These are phyloP conservation scores for Maniola hyperantus DNA, from an alignment of 2,888 invertebrate species.

Conservation along the genomic window DNA sequence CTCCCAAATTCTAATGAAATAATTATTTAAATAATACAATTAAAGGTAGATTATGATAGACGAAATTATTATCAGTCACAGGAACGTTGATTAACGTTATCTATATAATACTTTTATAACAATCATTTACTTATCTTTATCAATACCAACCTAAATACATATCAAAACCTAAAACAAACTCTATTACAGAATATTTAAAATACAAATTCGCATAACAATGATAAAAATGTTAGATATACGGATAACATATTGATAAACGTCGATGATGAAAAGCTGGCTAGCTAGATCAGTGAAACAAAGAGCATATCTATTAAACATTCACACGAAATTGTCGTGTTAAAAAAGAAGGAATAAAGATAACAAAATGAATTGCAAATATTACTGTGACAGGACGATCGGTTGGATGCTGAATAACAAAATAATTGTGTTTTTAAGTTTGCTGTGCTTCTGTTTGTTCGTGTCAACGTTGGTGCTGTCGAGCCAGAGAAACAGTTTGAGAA, in stretches of 20 bases:
- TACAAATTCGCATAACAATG: not conserved
- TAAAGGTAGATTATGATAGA: not conserved
- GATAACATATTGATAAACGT: conserved; percentile 15
- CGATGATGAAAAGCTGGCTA: not conserved
- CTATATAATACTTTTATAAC: not conserved
- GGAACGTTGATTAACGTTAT: conserved; percentile 4
- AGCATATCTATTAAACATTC: not conserved
- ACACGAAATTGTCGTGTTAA: not conserved
- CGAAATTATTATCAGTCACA: not conserved
- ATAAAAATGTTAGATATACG: not conserved
- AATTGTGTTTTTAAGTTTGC: conserved; percentile 62
- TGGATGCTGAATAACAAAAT: conserved; percentile 72
- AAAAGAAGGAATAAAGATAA: not conserved
- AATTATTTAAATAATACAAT: too few relatives aligned
- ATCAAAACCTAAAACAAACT: not conserved
- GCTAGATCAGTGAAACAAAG: conserved; percentile 1
- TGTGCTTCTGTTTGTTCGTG: conserved; percentile 67
- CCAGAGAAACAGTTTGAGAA: conserved; percentile 56
- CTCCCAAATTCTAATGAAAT: too few relatives aligned
- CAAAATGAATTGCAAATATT: conserved; percentile 57
- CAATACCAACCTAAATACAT: not conserved
- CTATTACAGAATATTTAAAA: not conserved
- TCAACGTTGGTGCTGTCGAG: conserved; percentile 64
- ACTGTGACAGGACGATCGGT: conserved; percentile 53
- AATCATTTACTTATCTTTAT: not conserved